Conservation (phyloP, 2,113 vertebrate genomes). For the Antechinus flavipes region DNA sequence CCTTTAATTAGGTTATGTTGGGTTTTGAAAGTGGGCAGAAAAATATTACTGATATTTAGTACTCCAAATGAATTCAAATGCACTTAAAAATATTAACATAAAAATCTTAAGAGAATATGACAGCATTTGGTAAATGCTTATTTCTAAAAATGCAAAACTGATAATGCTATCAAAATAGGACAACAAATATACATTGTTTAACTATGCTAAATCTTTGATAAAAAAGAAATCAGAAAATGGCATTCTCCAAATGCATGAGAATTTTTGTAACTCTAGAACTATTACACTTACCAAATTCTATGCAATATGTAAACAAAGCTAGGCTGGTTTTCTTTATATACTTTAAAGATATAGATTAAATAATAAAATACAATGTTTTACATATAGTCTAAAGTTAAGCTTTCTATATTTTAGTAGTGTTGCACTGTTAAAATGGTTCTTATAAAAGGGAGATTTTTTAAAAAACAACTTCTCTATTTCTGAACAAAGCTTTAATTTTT, state of each 20-base stretch:
- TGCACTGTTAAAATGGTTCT: neutral
- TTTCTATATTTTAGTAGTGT: constrained; percentile 38
- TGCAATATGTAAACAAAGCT: constrained; percentile 5
- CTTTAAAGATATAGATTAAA: constrained; percentile 58
- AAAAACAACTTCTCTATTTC: constrained; percentile 39
- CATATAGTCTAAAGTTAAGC: constrained; percentile 26
- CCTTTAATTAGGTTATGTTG: neutral
- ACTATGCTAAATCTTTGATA: constrained; percentile 19
- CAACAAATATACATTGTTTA: constrained; percentile 25
- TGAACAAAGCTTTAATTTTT: constrained; percentile 29
- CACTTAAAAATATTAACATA: constrained; percentile 37
- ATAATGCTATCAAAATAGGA: constrained; percentile 13
- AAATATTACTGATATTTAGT: constrained; percentile 16
- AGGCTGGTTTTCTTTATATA: constrained; percentile 50
- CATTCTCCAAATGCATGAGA: constrained; percentile 16
- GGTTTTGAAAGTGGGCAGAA: neutral
- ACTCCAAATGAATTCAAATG: constrained; percentile 27
- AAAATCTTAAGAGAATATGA: neutral
- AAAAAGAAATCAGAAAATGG: constrained; percentile 22
- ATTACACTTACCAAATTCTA: constrained; percentile 57
- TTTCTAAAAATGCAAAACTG: constrained; percentile 36
- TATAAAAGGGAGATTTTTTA: neutral
- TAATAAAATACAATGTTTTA: constrained; percentile 23
- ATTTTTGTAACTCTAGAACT: constrained; percentile 50
- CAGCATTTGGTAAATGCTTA: neutral